A percentile compares a stretch with the other conserved stretches of the same genome.
Evolutionary conservation across 2,888 invertebrate species (phyloP).

Genomic region (Drosophila nr. fundita): DNA sequence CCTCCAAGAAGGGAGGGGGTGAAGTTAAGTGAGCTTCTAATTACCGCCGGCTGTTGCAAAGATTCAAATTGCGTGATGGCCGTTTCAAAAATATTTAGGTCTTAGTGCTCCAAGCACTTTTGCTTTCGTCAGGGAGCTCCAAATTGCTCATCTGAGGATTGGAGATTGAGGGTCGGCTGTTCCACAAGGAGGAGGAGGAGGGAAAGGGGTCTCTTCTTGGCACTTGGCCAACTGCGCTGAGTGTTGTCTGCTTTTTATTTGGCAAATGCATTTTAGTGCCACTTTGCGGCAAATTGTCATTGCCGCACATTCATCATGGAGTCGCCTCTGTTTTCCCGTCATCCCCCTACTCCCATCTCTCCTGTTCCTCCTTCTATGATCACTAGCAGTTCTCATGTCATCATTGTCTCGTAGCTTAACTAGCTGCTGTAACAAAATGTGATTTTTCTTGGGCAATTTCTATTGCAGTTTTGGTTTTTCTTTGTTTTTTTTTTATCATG

Average conservation of each 20-base stretch:
- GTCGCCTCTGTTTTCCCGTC: not conserved
- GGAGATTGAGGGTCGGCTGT: not conserved
- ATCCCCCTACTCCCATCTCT: not conserved
- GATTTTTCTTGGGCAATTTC: constrained; percentile 22
- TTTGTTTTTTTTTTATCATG: not conserved
- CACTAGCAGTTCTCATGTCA: constrained; percentile 34
- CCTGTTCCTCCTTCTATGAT: not conserved
- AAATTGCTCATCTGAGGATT: constrained; percentile 38
- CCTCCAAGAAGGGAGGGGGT: not conserved
- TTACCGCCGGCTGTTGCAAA: constrained; percentile 56
- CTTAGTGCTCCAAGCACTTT: constrained; percentile 37
- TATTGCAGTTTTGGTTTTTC: constrained; percentile 20
- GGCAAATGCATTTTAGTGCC: constrained; percentile 74
- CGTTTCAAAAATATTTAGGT: constrained; percentile 27
- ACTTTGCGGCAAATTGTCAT: constrained; percentile 63
- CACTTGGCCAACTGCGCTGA: constrained; percentile 52
- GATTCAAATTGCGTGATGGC: constrained; percentile 48
- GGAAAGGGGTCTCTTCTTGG: constrained; percentile 35
- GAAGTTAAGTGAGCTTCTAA: constrained; percentile 51
- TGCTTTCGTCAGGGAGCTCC: constrained; percentile 51
- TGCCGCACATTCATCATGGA: constrained; percentile 51
- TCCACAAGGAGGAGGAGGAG: not conserved
- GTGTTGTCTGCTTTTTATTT: constrained; percentile 53
- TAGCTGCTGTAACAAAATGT: constrained; percentile 38
- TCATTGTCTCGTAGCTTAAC: constrained; percentile 55